A percentile compares a stretch with the other conserved stretches of the same genome.
These are phyloP conservation scores for Stichodactyla helianthus DNA, from an alignment of 64 coral and sea anemone species.

Conservation along the genomic window DNA sequence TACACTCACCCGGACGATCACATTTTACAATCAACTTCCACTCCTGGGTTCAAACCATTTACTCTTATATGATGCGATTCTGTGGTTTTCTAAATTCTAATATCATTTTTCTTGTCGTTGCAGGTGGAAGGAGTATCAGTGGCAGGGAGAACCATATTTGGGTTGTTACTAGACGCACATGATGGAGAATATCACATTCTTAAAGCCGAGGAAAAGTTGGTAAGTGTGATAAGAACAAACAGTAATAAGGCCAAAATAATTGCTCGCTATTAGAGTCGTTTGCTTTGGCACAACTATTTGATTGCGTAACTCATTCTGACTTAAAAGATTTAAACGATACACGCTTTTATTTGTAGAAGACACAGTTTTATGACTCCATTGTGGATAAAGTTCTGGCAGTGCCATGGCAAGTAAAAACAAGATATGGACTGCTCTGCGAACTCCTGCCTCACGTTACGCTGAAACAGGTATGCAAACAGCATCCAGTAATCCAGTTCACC, in stretches of 20 bases:
- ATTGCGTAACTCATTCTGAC: too few relatives aligned
- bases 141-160: background rate
- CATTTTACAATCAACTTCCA: too few relatives aligned
- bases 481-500: too few relatives aligned
- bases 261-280: background rate
- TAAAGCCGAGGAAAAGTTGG: background rate
- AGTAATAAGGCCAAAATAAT: too few relatives aligned
- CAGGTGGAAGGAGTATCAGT: slow-evolving; percentile 3
- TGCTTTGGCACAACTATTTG: too few relatives aligned
- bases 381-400: slow-evolving; percentile 18
- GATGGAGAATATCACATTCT: background rate
- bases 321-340: too few relatives aligned
- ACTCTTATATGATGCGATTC: too few relatives aligned
- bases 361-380: slow-evolving; percentile 2
- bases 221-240: background rate
- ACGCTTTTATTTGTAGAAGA: background rate
- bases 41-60: too few relatives aligned
- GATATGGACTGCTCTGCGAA: slow-evolving; percentile 40
- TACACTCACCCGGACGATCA: too few relatives aligned
- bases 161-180: background rate
- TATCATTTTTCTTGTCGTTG: background rate
- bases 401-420: slow-evolving; percentile 47
- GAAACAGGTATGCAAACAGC: background rate
- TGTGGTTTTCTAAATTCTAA: background rate
- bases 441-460: slow-evolving; percentile 16